Conservation (phyloP, 2,888 invertebrate species). For the Drosophila nr. perissopoda region DNA sequence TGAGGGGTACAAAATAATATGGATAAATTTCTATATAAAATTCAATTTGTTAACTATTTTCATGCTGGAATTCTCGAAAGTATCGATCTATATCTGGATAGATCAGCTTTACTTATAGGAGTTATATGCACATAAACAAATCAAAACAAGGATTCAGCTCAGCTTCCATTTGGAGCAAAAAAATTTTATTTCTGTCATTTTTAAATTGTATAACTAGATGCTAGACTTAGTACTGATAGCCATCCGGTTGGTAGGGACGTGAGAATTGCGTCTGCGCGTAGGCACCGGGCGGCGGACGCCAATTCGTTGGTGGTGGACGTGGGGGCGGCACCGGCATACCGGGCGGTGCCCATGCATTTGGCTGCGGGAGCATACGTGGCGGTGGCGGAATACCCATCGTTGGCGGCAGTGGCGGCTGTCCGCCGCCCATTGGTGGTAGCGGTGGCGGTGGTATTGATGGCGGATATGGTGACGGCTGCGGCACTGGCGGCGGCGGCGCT, state of each 20-base stretch:
- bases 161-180: background rate
- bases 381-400: conserved; percentile 89
- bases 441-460: conserved; percentile 88
- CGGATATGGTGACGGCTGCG: conserved; percentile 89
- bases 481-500: conserved; percentile 89
- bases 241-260: conserved; percentile 86
- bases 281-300: conserved; percentile 89
- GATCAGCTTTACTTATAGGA: background rate
- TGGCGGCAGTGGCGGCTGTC: conserved; percentile 87
- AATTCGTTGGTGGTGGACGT: conserved; percentile 88
- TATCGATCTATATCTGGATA: background rate
- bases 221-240: conserved; percentile 79
- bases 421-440: conserved; percentile 87
- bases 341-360: conserved; percentile 87
- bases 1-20: background rate
- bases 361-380: conserved; percentile 88
- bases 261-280: conserved; percentile 88
- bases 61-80: background rate
- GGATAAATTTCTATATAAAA: background rate
- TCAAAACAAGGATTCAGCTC: background rate
- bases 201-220: conserved; percentile 38
- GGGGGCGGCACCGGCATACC: conserved; percentile 90
- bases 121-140: background rate
- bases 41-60: background rate
- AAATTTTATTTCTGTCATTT: conserved; percentile 43